phyloP scores from a whole-genome alignment of 2,797 vertebrate species.

The Coranthus polyacanthus region DNA sequence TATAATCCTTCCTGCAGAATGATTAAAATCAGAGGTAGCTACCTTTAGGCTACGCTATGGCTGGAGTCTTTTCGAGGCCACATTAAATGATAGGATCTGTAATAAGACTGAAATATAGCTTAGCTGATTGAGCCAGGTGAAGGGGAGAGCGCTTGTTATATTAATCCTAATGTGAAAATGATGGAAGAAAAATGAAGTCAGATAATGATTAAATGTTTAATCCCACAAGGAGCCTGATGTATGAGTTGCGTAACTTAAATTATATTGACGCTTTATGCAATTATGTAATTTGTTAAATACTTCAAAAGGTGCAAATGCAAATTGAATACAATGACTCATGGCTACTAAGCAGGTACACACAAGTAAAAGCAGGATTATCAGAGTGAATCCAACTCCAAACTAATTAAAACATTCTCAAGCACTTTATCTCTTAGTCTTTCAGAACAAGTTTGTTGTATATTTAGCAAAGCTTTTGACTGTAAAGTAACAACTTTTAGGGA shows the following conservation, averaged over 20 bases:
- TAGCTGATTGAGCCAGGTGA: slow-evolving; percentile 65
- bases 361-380: slow-evolving; percentile 42
- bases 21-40: slow-evolving; percentile 49
- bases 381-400: slow-evolving; percentile 37
- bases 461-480: slow-evolving; percentile 25
- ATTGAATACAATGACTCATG: slow-evolving; percentile 45
- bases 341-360: slow-evolving; percentile 41
- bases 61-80: slow-evolving; percentile 60
- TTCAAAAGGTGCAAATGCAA: slow-evolving; percentile 45
- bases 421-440: slow-evolving; percentile 29
- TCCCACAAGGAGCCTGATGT: slow-evolving; percentile 24
- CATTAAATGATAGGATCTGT: slow-evolving; percentile 83
- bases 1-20: slow-evolving; percentile 57
- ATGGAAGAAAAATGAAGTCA: slow-evolving; percentile 59
- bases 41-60: slow-evolving; percentile 54
- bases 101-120: slow-evolving; percentile 67
- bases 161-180: slow-evolving; percentile 68
- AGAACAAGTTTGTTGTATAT: slow-evolving; percentile 42
- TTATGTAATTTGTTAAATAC: slow-evolving; percentile 63
- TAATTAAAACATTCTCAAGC: slow-evolving; percentile 51
- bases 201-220: slow-evolving; percentile 54
- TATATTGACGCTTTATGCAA: slow-evolving; percentile 45
- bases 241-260: slow-evolving; percentile 37
- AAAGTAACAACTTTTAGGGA: slow-evolving; percentile 24
- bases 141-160: slow-evolving; percentile 56